phyloP scores from a whole-genome alignment of 2,888 invertebrate genomes.

The Iphiclides podalirius region DNA sequence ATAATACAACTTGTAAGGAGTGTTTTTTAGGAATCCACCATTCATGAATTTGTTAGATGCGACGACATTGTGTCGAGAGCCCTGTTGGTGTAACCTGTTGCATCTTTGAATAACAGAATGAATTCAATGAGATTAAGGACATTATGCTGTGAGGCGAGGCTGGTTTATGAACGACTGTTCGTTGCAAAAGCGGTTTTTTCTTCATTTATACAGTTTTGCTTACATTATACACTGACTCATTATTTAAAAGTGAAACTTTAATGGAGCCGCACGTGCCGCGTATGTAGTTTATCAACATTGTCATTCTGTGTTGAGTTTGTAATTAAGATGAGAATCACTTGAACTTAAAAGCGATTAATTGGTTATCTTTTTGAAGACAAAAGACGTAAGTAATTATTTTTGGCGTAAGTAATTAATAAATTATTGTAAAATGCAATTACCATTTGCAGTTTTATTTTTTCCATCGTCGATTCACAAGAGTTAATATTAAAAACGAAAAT shows the following conservation, averaged over 20 bases:
- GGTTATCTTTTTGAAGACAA: too few relatives aligned
- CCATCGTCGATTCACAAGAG: too few relatives aligned
- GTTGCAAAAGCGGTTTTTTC: slow-evolving; percentile 9
- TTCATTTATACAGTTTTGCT: neutral
- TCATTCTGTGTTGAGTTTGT: too few relatives aligned
- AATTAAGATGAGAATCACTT: too few relatives aligned
- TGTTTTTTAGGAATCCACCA: slow-evolving; percentile 76
- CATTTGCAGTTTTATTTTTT: too few relatives aligned
- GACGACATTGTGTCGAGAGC: slow-evolving; percentile 63
- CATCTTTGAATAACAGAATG: slow-evolving; percentile 39
- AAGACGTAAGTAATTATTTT: too few relatives aligned
- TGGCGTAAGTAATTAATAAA: too few relatives aligned
- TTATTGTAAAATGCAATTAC: too few relatives aligned
- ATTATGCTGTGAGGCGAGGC: slow-evolving; percentile 2
- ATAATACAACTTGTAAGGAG: slow-evolving; percentile 78
- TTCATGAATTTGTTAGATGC: slow-evolving; percentile 72
- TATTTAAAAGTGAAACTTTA: too few relatives aligned
- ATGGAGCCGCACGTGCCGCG: neutral
- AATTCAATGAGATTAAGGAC: slow-evolving; percentile 40
- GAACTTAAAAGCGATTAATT: too few relatives aligned
- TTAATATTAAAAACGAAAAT: too few relatives aligned
- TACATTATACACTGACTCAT: neutral
- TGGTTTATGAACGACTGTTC: slow-evolving; percentile 2
- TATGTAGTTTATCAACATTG: too few relatives aligned
- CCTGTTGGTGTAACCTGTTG: slow-evolving; percentile 73